phyloP scores from a whole-genome alignment of 1,140 invertebrate genomes.

The Nasonia giraulti region DNA sequence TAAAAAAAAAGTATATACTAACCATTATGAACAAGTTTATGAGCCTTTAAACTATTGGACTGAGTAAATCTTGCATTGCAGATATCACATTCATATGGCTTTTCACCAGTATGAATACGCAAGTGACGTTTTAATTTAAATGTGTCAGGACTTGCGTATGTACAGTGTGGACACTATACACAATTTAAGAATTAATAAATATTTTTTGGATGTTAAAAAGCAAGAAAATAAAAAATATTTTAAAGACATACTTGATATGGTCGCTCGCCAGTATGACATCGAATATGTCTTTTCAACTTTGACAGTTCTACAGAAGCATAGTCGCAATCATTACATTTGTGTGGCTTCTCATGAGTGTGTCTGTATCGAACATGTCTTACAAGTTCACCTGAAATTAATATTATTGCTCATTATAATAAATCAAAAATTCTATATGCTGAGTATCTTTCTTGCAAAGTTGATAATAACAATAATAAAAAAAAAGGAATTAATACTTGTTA shows the following conservation, averaged over 20 bases:
- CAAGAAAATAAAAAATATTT: conserved; percentile 49
- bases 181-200: conserved; percentile 34
- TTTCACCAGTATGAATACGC: conserved; percentile 95
- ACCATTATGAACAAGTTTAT: conserved; percentile 96
- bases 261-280: conserved; percentile 92
- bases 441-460: neutral
- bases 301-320: conserved; percentile 96
- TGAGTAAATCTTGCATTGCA: conserved; percentile 96
- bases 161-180: conserved; percentile 93
- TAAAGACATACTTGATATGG: conserved; percentile 80
- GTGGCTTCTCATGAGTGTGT: conserved; percentile 96
- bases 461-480: neutral
- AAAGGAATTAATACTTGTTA: no score
- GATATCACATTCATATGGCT: conserved; percentile 94
- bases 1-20: conserved; percentile 62
- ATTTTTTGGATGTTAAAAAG: neutral
- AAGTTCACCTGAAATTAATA: conserved; percentile 83
- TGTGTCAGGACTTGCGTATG: conserved; percentile 97
- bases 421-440: conserved; percentile 4
- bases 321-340: conserved; percentile 95
- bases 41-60: conserved; percentile 95
- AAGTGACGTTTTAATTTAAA: conserved; percentile 97
- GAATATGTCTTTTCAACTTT: conserved; percentile 93
- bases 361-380: conserved; percentile 93
- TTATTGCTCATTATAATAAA: conserved; percentile 18